Evolutionary conservation across 1,140 invertebrate species (phyloP).

Genomic region (Harpegnathos saltator): DNA sequence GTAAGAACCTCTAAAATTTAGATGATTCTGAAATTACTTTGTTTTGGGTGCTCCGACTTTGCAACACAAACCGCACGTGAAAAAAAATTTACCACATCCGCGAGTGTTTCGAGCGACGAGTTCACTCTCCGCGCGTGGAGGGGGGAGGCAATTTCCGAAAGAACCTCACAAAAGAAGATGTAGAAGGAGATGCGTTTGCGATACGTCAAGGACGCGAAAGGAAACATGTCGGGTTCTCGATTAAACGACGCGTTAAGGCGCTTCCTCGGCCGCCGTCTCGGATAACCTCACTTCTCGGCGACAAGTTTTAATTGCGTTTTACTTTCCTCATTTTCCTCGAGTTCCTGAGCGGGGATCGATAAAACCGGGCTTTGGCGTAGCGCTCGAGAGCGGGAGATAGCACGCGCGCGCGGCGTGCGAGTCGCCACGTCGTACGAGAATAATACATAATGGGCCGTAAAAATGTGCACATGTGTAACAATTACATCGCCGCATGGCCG

Average conservation of each 20-base stretch:
- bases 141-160: too few relatives aligned
- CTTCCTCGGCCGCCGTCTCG: constrained; percentile 27
- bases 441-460: constrained; percentile 60
- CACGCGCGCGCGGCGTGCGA: constrained; percentile 23
- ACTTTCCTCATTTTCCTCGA: constrained; percentile 57
- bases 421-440: constrained; percentile 17
- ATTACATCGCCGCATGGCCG: constrained; percentile 56
- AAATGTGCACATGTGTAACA: constrained; percentile 67
- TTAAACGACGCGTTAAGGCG: constrained; percentile 40
- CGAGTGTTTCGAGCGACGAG: too few relatives aligned
- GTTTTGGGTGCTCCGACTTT: too few relatives aligned
- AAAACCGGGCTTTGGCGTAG: constrained; percentile 58
- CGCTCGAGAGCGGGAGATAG: constrained; percentile 53
- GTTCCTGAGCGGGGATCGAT: constrained; percentile 45
- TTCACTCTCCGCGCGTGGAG: too few relatives aligned
- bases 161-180: too few relatives aligned
- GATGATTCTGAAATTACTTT: too few relatives aligned
- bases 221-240: constrained; percentile 31
- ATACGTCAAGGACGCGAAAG: not conserved
- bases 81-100: too few relatives aligned
- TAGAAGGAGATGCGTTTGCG: not conserved
- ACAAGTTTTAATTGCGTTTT: constrained; percentile 60
- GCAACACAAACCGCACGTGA: too few relatives aligned
- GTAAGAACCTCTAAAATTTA: too few relatives aligned
- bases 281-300: constrained; percentile 39